A percentile compares a stretch with the other conserved stretches of the same genome.
These are phyloP conservation scores for Austrolebias charrua DNA, from an alignment of 2,797 vertebrate genomes.

Conservation along the genomic window DNA sequence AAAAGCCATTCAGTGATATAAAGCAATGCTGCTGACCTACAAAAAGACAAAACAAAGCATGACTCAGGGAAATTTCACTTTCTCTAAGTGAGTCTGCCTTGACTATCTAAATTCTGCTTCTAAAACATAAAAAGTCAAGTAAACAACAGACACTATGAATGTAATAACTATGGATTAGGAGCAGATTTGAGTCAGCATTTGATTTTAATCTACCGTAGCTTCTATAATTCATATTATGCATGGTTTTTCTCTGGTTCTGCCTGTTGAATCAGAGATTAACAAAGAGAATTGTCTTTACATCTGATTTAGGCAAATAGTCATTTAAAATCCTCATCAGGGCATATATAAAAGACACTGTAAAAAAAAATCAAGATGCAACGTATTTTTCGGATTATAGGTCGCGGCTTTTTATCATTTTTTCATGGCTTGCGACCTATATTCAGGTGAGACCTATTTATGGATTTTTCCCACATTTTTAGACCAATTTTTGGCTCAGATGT, in stretches of 20 bases:
- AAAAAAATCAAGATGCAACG: too few relatives aligned
- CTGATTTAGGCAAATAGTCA: constrained; percentile 21
- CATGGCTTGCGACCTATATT: too few relatives aligned
- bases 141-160: background rate
- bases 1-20: too few relatives aligned
- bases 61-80: background rate
- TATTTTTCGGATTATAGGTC: too few relatives aligned
- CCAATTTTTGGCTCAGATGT: too few relatives aligned
- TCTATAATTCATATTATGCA: background rate
- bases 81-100: background rate
- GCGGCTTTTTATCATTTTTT: too few relatives aligned
- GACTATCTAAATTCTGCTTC: background rate
- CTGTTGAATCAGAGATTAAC: constrained; percentile 16
- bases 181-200: too few relatives aligned
- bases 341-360: background rate
- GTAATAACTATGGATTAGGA: background rate
- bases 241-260: constrained; percentile 15
- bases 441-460: too few relatives aligned
- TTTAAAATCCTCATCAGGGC: background rate
- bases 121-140: background rate
- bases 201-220: background rate
- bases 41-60: background rate
- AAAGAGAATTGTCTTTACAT: constrained; percentile 14
- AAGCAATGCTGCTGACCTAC: background rate
- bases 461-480: too few relatives aligned